A percentile compares a stretch with the other conserved stretches of the same genome.
Conservation (phyloP, 1,140 invertebrate species). For the Procambarus virginalis region DNA sequence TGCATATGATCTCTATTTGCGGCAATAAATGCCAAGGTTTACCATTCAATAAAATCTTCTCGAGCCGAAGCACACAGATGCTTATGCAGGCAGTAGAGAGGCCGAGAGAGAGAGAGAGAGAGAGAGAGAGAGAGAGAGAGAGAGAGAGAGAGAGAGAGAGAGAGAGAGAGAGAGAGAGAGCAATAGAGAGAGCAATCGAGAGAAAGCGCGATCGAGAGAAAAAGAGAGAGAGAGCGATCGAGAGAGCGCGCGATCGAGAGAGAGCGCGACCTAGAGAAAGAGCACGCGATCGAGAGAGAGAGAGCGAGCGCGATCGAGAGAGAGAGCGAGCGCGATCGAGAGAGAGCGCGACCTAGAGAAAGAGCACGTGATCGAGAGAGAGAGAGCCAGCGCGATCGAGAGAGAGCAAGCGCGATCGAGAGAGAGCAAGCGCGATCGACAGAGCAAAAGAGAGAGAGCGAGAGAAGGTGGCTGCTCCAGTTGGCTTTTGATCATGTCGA, state of each 20-base stretch:
- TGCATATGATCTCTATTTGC: neutral
- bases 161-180: too few species aligned
- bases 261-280: too few species aligned
- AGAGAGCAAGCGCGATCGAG: neutral
- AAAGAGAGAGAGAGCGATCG: too few species aligned
- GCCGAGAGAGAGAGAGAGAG: too few species aligned
- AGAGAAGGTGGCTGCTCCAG: neutral
- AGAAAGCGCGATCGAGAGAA: too few species aligned
- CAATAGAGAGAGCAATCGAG: too few species aligned
- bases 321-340: neutral
- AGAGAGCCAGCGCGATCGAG: neutral
- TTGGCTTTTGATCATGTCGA: slow-evolving; percentile 1
- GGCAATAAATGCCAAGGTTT: neutral
- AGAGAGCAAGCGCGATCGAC: neutral
- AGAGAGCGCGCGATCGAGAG: too few species aligned
- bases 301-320: neutral
- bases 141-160: too few species aligned
- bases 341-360: neutral
- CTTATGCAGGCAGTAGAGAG: neutral
- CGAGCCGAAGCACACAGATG: neutral
- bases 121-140: too few species aligned
- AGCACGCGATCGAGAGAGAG: too few species aligned
- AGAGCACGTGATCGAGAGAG: neutral
- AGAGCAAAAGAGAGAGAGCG: neutral
- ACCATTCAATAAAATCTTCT: neutral